A percentile compares a stretch with the other conserved stretches of the same genome.
phyloP scores from a whole-genome alignment of 2,797 vertebrate genomes.

The Sphenopsis melanotis region DNA sequence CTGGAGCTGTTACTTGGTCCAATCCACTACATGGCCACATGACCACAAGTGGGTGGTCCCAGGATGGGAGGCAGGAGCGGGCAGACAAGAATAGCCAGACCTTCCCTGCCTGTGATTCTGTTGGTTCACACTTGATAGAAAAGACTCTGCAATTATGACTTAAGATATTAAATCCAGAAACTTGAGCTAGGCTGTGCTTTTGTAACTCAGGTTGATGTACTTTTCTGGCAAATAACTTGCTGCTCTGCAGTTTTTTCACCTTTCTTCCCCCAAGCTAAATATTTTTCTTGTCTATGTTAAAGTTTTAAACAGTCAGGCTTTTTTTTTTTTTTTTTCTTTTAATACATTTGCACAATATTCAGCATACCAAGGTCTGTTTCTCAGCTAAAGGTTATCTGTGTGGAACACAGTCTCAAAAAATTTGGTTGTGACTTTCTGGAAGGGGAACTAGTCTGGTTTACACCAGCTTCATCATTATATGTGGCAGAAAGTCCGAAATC shows the following conservation, averaged over 20 bases:
- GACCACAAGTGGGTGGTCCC: not conserved
- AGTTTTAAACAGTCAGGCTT: not conserved
- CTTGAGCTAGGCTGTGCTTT: not conserved
- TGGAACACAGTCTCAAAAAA: not conserved
- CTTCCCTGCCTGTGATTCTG: not conserved
- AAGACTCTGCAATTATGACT: not conserved
- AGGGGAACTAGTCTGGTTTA: not conserved
- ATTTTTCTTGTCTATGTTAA: not conserved
- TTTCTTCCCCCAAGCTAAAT: not conserved
- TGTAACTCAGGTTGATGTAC: not conserved
- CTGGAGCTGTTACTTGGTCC: not conserved
- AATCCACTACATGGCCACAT: too few relatives aligned
- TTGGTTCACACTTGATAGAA: not conserved
- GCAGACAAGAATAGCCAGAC: not conserved
- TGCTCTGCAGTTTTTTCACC: not conserved
- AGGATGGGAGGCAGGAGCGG: not conserved
- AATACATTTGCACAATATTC: not conserved
- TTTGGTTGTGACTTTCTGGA: not conserved
- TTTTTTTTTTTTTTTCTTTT: not conserved
- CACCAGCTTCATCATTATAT: not conserved
- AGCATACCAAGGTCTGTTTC: not conserved
- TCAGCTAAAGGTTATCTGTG: not conserved
- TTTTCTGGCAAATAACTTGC: not conserved
- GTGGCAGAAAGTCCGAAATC: slow-evolving; percentile 46
- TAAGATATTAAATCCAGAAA: not conserved